Evolutionary conservation across 2,113 vertebrate genomes (phyloP), one percentile per base, ranked within the genome.

Genomic region (Daubentonia madagascariensis): DNA sequence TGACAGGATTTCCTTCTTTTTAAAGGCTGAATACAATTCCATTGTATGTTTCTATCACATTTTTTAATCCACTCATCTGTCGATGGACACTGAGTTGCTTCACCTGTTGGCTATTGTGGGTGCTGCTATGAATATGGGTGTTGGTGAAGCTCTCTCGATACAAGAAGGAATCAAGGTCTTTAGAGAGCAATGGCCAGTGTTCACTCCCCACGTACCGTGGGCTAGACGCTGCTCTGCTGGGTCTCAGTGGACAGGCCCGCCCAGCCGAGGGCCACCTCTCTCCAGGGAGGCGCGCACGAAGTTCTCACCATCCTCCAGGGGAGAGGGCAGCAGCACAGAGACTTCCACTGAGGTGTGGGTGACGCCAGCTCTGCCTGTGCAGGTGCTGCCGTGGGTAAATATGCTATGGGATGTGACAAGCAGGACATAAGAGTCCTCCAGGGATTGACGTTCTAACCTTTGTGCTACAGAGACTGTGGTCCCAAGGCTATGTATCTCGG

Each of bases 71-170:
- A 2, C 6, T 28, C 40, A 2, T 12, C 6, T 3, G 5, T 3
- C 3, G 18, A 40, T 11, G 52, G 28, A 84, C n/a, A 48, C 2
- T 23, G 59, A 11, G 6, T 17, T 18, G 40, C 37, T n/a, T 52
- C 40, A 1, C 4, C 16, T 48, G 13, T 5, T 3, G 35, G 61
- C 59, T 70, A 4, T 35, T 14, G 16, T 5, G 23, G 50, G 16
- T 1, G 59, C 3, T 35, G 22, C 5, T 8, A 8, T 1, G 13
- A 14, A 11, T 3, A 4, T 1, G 9, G 35, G 7, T 5, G 16
- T 3, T 16, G 22, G 35, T 18, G 48, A 79, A 25, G 32, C 1
- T 75, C 45, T 92, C 12, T 30, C 6, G 9, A 37, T 22, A 52
- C 40, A 25, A 37, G 40, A 37, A 37, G 28, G 40, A 52, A 30